A percentile compares a stretch with the other conserved stretches of the same genome.
phyloP scores from a whole-genome alignment of 2,113 vertebrate genomes.

The Cyanoramphus novaezelandiae region DNA sequence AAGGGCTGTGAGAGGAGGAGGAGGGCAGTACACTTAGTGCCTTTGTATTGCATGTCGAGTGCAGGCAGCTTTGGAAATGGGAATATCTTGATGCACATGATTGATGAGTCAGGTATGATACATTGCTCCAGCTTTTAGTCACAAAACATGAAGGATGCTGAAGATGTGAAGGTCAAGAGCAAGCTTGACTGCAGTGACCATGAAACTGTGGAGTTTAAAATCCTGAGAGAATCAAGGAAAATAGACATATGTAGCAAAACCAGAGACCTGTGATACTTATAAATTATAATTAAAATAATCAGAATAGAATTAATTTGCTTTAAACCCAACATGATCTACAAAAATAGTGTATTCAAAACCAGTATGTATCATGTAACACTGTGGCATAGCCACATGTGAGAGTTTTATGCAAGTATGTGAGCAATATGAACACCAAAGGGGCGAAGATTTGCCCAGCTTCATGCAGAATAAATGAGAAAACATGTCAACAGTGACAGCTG shows the following conservation, averaged over 20 bases:
- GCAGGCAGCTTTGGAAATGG: neutral
- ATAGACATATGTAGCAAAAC: neutral
- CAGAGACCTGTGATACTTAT: neutral
- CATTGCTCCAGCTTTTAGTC: neutral
- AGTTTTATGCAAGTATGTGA: neutral
- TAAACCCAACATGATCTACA: neutral
- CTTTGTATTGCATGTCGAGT: neutral
- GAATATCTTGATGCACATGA: neutral
- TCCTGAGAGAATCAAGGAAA: neutral
- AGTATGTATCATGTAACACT: neutral
- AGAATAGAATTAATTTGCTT: neutral
- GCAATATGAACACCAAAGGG: neutral
- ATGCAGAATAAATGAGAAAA: neutral
- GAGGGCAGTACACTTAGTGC: rapidly evolving
- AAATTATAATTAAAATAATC: neutral
- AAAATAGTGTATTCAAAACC: neutral
- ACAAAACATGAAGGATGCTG: neutral
- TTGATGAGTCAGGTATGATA: neutral
- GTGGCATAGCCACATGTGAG: neutral
- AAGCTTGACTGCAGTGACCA: neutral
- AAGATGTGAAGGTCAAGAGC: neutral
- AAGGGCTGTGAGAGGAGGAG: neutral
- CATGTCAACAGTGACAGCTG: neutral
- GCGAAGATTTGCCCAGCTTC: neutral
- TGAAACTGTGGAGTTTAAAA: neutral